A percentile compares a stretch with the other conserved stretches of the same genome.
Conservation (phyloP, 2,888 invertebrate genomes). For the Argyra leucocephala region DNA sequence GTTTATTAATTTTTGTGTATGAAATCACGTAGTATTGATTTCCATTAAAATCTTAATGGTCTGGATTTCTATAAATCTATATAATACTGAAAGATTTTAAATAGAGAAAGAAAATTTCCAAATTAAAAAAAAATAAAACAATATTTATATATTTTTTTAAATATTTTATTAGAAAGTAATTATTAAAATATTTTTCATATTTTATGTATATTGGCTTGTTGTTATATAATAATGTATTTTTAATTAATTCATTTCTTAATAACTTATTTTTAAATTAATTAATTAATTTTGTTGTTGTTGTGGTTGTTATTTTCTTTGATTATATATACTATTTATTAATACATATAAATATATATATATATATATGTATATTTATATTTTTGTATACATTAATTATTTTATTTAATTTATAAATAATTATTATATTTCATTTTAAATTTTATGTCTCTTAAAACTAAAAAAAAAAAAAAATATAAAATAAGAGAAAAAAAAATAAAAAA, state of each 20-base stretch:
- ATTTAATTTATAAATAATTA: background rate
- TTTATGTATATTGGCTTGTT: conserved; percentile 6
- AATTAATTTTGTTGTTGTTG: background rate
- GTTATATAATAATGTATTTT: background rate
- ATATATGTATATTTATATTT: background rate
- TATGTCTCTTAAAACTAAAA: background rate
- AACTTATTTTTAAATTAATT: background rate
- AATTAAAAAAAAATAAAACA: background rate
- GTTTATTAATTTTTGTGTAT: too few species aligned
- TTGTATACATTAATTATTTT: background rate
- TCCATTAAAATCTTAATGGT: too few species aligned
- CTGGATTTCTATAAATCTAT: too few species aligned
- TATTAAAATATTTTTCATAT: conserved; percentile 11
- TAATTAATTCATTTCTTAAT: background rate
- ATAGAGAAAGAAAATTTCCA: too few species aligned
- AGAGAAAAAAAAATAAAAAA: background rate
- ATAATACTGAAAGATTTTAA: too few species aligned
- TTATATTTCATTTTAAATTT: background rate
- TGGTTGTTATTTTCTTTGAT: background rate
- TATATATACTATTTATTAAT: background rate
- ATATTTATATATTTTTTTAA: background rate
- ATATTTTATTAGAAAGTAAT: conserved; percentile 12
- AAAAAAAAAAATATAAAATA: background rate
- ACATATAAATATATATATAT: background rate
- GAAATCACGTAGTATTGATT: too few species aligned